Conservation (phyloP, 2,888 invertebrate genomes). For the Phymatocera aterrima region DNA sequence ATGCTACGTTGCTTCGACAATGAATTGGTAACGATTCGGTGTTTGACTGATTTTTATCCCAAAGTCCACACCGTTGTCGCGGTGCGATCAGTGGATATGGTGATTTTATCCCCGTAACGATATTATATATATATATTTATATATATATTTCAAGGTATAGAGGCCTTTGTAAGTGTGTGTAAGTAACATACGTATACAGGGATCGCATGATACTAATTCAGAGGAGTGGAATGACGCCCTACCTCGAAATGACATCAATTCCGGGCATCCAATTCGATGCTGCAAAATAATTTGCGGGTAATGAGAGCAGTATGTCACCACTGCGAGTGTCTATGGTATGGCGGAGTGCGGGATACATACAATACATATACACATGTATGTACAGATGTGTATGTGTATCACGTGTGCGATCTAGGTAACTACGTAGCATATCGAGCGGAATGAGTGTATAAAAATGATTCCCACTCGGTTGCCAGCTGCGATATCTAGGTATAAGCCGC, state of each 20-base stretch:
- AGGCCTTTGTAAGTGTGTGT: background rate
- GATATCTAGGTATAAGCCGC: background rate
- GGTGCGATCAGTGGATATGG: too few relatives aligned
- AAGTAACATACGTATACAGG: background rate
- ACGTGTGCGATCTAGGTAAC: background rate
- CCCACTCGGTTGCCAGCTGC: too few relatives aligned
- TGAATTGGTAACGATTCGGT: too few relatives aligned
- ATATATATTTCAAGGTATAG: background rate
- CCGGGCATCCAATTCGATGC: slow-evolving; percentile 58
- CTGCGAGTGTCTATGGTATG: background rate
- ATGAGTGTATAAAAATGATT: background rate
- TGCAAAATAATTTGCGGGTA: slow-evolving; percentile 64
- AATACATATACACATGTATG: background rate
- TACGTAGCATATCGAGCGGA: background rate
- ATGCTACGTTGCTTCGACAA: too few relatives aligned
- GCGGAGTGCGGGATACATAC: background rate
- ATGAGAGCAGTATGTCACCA: slow-evolving; percentile 58
- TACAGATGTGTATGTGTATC: background rate
- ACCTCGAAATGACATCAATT: slow-evolving; percentile 40
- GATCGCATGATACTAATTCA: slow-evolving; percentile 24
- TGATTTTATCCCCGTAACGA: background rate
- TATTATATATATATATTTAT: background rate
- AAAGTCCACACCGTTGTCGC: too few relatives aligned
- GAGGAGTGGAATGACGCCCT: slow-evolving; percentile 11
- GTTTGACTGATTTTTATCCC: too few relatives aligned